Evolutionary conservation across 1,140 invertebrate genomes (phyloP).

Genomic region (Drepana arcuata): DNA sequence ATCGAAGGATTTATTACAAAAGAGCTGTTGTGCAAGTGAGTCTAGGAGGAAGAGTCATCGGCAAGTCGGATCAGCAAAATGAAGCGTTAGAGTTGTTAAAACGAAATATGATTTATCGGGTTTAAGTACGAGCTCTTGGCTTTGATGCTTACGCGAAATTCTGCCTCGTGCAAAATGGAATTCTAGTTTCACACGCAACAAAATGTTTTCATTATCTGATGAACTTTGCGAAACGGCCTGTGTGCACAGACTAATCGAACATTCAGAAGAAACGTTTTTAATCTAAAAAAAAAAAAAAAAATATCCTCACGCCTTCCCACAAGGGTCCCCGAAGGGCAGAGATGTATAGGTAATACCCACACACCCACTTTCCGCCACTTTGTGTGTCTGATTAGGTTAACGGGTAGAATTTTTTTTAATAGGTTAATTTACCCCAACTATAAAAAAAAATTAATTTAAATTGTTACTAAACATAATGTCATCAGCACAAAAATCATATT

Average conservation of each 20-base stretch:
- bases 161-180: slow-evolving; percentile 62
- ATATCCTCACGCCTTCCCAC: no score
- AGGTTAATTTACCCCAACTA: no score
- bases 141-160: slow-evolving; percentile 58
- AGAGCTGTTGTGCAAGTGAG: slow-evolving; percentile 51
- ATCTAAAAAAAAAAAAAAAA: no score
- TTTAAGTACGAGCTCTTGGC: slow-evolving; percentile 31
- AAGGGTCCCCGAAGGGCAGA: no score
- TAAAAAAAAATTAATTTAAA: no score
- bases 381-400: no score
- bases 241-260: slow-evolving; percentile 19
- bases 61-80: slow-evolving; percentile 46
- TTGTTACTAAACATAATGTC: no score
- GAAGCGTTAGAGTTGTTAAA: slow-evolving; percentile 51
- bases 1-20: slow-evolving; percentile 58
- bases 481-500: no score
- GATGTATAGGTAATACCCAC: no score
- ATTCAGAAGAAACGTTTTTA: slow-evolving; percentile 16
- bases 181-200: slow-evolving; percentile 70
- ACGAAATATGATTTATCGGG: slow-evolving; percentile 59
- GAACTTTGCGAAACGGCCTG: slow-evolving; percentile 36
- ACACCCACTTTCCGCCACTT: no score
- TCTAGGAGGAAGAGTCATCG: slow-evolving; percentile 34
- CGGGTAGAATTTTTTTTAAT: no score
- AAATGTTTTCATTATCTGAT: slow-evolving; percentile 67